Conservation (phyloP, 2,797 vertebrate species). For the Trichosurus vulpecula region DNA sequence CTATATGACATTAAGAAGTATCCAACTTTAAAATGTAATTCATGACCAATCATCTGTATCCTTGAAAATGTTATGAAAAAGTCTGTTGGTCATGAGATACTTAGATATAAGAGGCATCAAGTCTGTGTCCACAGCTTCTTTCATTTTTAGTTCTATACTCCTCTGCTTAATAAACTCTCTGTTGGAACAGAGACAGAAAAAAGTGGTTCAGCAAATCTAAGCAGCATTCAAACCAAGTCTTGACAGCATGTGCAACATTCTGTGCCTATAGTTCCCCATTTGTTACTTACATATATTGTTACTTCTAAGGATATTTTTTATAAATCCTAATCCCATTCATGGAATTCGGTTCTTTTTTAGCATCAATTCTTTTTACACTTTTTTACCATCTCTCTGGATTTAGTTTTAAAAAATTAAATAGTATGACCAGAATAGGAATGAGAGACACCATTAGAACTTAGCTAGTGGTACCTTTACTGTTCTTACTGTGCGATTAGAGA, state of each 20-base stretch:
- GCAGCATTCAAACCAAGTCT: neutral
- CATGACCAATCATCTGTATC: neutral
- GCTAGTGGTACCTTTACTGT: neutral
- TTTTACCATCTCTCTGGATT: neutral
- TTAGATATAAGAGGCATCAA: neutral
- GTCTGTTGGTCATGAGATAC: neutral
- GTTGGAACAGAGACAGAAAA: neutral
- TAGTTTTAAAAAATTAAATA: neutral
- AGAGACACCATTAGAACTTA: neutral
- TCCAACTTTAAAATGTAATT: neutral
- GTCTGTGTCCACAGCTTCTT: neutral
- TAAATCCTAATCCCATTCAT: neutral
- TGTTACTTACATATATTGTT: neutral
- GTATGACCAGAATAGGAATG: neutral
- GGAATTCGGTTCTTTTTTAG: neutral
- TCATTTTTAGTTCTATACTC: neutral
- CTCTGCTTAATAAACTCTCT: neutral
- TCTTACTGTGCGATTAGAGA: neutral
- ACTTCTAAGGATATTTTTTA: neutral
- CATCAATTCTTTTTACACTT: neutral
- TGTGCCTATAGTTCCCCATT: neutral
- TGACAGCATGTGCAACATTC: neutral
- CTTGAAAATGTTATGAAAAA: neutral
- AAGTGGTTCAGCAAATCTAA: neutral
- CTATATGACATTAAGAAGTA: neutral